Conservation (phyloP, 1,140 invertebrate genomes). For the Anoplolepis gracilipes region DNA sequence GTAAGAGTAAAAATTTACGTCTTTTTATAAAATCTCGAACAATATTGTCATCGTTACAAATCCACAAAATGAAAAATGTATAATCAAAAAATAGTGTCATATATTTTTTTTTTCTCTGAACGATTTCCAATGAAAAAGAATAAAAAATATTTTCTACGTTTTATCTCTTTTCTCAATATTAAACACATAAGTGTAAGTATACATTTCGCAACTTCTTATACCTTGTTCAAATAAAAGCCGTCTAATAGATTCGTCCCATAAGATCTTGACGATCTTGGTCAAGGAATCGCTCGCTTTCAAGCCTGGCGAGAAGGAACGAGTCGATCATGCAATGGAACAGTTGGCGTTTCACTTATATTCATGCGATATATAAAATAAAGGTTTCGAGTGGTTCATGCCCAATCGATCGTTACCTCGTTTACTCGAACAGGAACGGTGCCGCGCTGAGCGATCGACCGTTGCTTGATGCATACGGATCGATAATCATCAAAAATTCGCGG, state of each 20-base stretch:
- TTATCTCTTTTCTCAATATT: constrained; percentile 10
- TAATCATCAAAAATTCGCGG: constrained; percentile 80
- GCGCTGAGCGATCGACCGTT: constrained; percentile 73
- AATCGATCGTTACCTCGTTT: constrained; percentile 68
- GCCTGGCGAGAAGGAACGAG: constrained; percentile 20
- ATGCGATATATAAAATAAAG: constrained; percentile 77
- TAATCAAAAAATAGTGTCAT: neutral
- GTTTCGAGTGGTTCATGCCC: constrained; percentile 66
- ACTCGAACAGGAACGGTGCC: constrained; percentile 53
- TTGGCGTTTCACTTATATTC: constrained; percentile 49
- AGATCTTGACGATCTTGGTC: constrained; percentile 50
- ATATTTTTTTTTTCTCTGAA: neutral
- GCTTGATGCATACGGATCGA: constrained; percentile 71
- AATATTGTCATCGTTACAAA: neutral
- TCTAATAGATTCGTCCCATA: constrained; percentile 25
- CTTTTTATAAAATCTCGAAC: neutral
- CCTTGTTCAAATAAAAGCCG: constrained; percentile 18
- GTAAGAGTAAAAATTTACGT: neutral
- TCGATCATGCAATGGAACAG: constrained; percentile 31
- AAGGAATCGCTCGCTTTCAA: constrained; percentile 53
- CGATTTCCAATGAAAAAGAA: neutral
- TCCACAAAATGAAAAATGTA: neutral
- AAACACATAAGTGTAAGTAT: neutral
- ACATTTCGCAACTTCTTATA: neutral
- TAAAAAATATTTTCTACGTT: neutral